Percentiles rank a stretch among this genome's conserved stretches.
phyloP scores from a whole-genome alignment of 2,888 invertebrate species.

The Lochmaea crataegi region DNA sequence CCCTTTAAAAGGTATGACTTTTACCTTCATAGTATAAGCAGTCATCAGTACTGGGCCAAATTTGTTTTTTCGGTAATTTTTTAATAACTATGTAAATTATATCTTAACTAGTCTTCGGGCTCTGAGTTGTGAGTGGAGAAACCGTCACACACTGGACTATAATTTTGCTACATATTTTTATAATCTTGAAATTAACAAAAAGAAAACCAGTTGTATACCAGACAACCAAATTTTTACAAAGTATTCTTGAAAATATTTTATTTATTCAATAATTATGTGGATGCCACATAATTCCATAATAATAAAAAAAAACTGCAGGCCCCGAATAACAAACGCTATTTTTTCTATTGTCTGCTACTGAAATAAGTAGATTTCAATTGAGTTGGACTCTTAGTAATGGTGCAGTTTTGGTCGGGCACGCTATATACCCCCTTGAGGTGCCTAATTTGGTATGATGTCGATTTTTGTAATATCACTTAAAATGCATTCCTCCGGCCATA shows the following conservation, averaged over 20 bases:
- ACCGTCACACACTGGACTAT: background rate
- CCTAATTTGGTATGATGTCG: slow-evolving; percentile 28
- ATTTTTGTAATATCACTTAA: slow-evolving; percentile 38
- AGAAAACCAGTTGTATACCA: slow-evolving; percentile 20
- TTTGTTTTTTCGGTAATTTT: no score
- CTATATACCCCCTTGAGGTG: slow-evolving; percentile 37
- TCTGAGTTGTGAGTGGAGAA: no score
- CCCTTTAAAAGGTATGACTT: no score
- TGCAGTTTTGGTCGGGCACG: slow-evolving; percentile 30
- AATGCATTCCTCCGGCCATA: slow-evolving; percentile 33
- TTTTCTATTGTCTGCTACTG: slow-evolving; percentile 32
- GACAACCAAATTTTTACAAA: slow-evolving; percentile 16
- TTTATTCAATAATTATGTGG: slow-evolving; percentile 25
- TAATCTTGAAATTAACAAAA: background rate
- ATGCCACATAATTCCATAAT: slow-evolving; percentile 20
- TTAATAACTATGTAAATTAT: no score
- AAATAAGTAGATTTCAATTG: slow-evolving; percentile 38
- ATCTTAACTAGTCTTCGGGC: no score
- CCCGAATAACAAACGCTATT: slow-evolving; percentile 21
- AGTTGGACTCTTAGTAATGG: slow-evolving; percentile 23
- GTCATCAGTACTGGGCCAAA: no score
- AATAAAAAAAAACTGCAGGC: slow-evolving; percentile 29
- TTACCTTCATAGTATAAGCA: no score
- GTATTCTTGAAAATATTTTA: slow-evolving; percentile 14
- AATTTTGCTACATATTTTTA: slow-evolving; percentile 4